phyloP scores from a whole-genome alignment of 2,797 vertebrate genomes.

The Tarsius wallacei region DNA sequence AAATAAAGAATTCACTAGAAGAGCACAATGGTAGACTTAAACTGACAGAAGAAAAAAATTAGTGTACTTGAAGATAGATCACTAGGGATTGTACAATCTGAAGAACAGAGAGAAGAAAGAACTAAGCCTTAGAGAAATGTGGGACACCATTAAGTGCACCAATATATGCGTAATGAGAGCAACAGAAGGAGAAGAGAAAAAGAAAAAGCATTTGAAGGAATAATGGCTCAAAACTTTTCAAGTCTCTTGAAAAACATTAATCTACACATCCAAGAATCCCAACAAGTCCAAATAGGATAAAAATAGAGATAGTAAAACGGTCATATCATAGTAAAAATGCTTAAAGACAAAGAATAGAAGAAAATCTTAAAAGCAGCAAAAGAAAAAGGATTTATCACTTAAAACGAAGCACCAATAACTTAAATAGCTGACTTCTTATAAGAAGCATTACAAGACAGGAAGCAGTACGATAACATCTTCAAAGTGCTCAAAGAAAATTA shows the following conservation, averaged over 20 bases:
- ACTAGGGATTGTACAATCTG: neutral
- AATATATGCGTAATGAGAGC: neutral
- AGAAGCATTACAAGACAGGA: neutral
- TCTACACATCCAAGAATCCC: neutral
- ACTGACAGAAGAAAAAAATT: neutral
- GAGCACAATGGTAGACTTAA: neutral
- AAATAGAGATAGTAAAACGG: neutral
- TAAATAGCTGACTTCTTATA: slow-evolving; percentile 22
- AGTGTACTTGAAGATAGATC: neutral
- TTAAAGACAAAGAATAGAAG: neutral
- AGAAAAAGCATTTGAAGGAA: neutral
- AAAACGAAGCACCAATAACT: neutral
- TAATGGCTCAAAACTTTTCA: neutral
- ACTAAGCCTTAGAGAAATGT: neutral
- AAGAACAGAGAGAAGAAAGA: neutral
- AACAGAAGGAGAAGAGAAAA: neutral
- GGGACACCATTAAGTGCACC: neutral
- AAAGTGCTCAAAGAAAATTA: slow-evolving; percentile 34
- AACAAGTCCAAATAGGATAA: neutral
- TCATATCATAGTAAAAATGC: neutral
- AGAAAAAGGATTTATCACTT: neutral
- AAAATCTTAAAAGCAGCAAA: neutral
- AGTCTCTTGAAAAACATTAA: neutral
- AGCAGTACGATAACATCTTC: neutral
- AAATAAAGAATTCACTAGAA: neutral